A percentile compares a stretch with the other conserved stretches of the same genome.
phyloP scores from a whole-genome alignment of 2,113 vertebrate genomes.

The Sturnus vulgaris region DNA sequence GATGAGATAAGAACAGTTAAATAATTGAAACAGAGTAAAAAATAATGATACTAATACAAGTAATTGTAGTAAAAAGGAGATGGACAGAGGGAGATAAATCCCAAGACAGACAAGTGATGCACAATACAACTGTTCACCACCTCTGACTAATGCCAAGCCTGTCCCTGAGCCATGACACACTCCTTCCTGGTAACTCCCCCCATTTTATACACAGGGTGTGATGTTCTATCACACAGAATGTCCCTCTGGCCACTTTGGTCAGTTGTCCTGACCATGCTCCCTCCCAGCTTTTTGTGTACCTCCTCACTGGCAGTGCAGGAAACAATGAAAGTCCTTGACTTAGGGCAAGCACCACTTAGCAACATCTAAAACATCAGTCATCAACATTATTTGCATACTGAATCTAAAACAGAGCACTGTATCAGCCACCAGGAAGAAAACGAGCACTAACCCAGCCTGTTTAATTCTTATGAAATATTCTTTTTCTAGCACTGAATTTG shows the following conservation, averaged over 20 bases:
- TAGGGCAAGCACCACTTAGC: neutral
- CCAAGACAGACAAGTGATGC: neutral
- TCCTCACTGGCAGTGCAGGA: neutral
- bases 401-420: neutral
- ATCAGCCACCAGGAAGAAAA: neutral
- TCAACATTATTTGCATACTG: neutral
- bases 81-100: neutral
- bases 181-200: neutral
- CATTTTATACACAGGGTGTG: neutral
- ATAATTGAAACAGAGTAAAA: neutral
- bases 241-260: neutral
- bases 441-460: rapidly evolving
- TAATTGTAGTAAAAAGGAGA: neutral
- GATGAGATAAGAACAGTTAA: neutral
- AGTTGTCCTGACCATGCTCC: neutral
- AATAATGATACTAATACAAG: neutral
- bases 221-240: neutral
- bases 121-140: neutral
- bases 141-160: neutral
- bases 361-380: neutral
- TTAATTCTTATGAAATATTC: neutral
- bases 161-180: neutral
- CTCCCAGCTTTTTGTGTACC: neutral
- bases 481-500: neutral
- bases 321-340: neutral